phyloP scores from a whole-genome alignment of 2,113 vertebrate genomes.

The Climacteris rufus region DNA sequence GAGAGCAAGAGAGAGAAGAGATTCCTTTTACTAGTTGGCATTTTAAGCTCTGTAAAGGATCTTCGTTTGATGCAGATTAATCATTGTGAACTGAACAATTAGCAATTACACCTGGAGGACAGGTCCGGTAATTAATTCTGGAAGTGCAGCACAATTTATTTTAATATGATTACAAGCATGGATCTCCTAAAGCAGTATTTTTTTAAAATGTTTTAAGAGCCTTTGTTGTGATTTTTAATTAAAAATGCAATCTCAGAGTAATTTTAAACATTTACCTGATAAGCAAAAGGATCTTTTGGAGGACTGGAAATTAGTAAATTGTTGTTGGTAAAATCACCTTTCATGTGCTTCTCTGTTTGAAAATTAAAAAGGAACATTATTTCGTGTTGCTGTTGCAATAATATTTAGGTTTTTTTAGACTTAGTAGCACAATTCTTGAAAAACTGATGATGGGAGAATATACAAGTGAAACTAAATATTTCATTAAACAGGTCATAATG shows the following conservation, averaged over 20 bases:
- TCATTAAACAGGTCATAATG: background rate
- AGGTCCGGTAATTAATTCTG: constrained; percentile 25
- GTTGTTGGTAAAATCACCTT: background rate
- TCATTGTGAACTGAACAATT: background rate
- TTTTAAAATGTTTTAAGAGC: background rate
- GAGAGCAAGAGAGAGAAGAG: background rate
- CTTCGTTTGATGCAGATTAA: background rate
- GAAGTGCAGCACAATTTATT: background rate
- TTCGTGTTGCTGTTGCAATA: background rate
- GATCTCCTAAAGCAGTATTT: background rate
- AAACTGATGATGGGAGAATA: background rate
- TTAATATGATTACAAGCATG: background rate
- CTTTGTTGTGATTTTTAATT: constrained; percentile 3
- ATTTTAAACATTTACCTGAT: background rate
- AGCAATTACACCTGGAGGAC: background rate
- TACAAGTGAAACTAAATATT: background rate
- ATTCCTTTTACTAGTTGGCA: background rate
- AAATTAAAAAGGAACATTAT: background rate
- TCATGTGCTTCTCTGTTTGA: background rate
- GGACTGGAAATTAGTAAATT: background rate
- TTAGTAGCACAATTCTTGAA: background rate
- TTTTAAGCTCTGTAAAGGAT: background rate
- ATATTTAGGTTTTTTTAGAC: background rate
- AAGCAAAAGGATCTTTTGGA: background rate
- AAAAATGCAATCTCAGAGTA: background rate